These are phyloP conservation scores for Dasyprocta punctata DNA, from an alignment of 2,113 vertebrate species.

Conservation along the genomic window DNA sequence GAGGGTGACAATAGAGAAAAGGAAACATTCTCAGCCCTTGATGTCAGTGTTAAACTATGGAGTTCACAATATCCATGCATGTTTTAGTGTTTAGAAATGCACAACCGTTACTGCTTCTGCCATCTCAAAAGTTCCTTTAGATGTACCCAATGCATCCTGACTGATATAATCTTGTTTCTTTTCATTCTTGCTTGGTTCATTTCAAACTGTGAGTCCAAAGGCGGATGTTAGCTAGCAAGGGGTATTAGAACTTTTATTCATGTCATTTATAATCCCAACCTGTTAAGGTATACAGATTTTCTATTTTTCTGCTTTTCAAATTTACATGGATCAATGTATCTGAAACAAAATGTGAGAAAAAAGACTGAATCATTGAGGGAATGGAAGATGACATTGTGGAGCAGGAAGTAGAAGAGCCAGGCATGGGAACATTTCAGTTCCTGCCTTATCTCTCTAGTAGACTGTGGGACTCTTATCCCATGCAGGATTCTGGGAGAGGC, in stretches of 20 bases:
- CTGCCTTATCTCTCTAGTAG: not conserved
- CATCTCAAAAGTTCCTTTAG: not conserved
- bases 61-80: not conserved
- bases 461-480: not conserved
- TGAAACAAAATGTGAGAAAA: not conserved
- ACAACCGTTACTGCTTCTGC: too few species aligned
- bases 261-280: not conserved
- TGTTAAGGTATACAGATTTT: not conserved
- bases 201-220: not conserved
- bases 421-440: accelerated
- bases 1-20: not conserved
- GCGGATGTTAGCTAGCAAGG: not conserved
- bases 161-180: not conserved
- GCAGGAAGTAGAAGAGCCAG: too few species aligned
- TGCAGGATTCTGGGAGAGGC: not conserved
- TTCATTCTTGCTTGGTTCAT: not conserved
- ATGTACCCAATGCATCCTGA: not conserved
- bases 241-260: not conserved
- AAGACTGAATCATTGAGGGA: not conserved
- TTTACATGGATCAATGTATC: not conserved
- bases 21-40: not conserved
- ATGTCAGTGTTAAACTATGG: not conserved
- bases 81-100: not conserved
- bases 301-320: not conserved
- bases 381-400: accelerated